Base-by-base conservation (phyloP, 2,113 vertebrate genomes). In the Onychostruthus taczanowskii region DNA sequence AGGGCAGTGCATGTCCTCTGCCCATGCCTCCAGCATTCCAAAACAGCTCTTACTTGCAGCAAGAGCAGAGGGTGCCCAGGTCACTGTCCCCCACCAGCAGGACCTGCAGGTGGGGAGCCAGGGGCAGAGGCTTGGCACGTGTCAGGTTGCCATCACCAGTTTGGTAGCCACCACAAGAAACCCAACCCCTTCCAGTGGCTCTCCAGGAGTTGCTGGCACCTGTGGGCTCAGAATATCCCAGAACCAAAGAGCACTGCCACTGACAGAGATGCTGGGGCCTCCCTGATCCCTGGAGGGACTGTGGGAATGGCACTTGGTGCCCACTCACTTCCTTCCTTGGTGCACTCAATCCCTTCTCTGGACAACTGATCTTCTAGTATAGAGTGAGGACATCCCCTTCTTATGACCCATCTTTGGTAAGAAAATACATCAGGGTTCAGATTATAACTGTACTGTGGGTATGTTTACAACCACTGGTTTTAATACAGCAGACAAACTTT, bases 151-250 rank as follows among this genome's bases (percentile, higher is more conserved):
- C 8, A 3, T 67, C 69, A 69, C 20, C 27, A 19, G 24, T 81
- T 66, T 41, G 37, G 37, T 4, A 82, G 47, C 56, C 0, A 0
- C 24, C 59, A 61, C 41, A 64, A 21, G 21, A 81, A 77, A 62
- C 1, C 10, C 23, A 77, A 62, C 1, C 10, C 10, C 23, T 18
- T 63, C 16, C 7, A 17, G 63, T 33, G 33, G 23, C 30, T 93
- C 24, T 44, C 23, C 41, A 66, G 28, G 23, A 7, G 23, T 55
- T 0, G 0, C 3, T 81, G 59, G 66, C 79, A 84, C 12, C 30
- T 66, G 66, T 7, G 9, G 53, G 24, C 37, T 81, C 84, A 70
- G 55, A 84, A 44, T 23, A 16, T 43, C 20, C 50, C 35, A 62
- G 37, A 66, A 87, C 21, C 27, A n/a, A 68, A 0, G 4, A 72